Base-by-base conservation (phyloP, 2,888 invertebrate species). In the Chrysina gloriosa region DNA sequence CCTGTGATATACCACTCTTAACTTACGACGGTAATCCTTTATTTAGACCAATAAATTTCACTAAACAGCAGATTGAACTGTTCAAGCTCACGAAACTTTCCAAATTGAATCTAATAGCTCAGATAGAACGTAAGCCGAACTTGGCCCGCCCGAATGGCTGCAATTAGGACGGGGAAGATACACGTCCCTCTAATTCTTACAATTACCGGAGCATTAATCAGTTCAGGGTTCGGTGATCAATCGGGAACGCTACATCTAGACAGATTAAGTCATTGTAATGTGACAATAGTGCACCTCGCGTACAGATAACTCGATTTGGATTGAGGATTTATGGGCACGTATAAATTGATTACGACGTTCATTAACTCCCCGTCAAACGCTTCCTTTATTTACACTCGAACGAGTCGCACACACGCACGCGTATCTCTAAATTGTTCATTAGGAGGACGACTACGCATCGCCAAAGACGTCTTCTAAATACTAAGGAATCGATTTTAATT, bases 251-350 rank as follows among this genome's bases (percentile, higher is more conserved):
- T 58, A 58, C 58, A 58, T 58, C 56, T 58, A 56, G 66, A 66
- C 66, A 66, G 66, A 66, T 66, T 66, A 66, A 66, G 66, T 58
- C 66, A 66, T 66, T 66, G 66, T 66, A 56, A 66, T 66, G 66
- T 66, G 66, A 66, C 66, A 66, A 66, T 66, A 58, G 66, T 58
- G 58, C 58, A 58, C 42, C 58, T 58, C 39, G 42, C 58, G 58
- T 47, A 58, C 66, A 58, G 56, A 66, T 66, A 66, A 66, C 66
- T 66, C 66, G 66, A 66, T 66, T 58, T 58, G 66, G 66, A 66
- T 66, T 66, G 66, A 66, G 66, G 47, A 66, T 66, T 66, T 66
- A 66, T 66, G 58, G 66, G 66, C 58, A 66, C 58, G 58, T 58
- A 58, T 66, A 66, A 66, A 58, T 66, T 56, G 58, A 58, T 66